phyloP scores from a whole-genome alignment of 2,888 invertebrate species.

The Serripes groenlandicus region DNA sequence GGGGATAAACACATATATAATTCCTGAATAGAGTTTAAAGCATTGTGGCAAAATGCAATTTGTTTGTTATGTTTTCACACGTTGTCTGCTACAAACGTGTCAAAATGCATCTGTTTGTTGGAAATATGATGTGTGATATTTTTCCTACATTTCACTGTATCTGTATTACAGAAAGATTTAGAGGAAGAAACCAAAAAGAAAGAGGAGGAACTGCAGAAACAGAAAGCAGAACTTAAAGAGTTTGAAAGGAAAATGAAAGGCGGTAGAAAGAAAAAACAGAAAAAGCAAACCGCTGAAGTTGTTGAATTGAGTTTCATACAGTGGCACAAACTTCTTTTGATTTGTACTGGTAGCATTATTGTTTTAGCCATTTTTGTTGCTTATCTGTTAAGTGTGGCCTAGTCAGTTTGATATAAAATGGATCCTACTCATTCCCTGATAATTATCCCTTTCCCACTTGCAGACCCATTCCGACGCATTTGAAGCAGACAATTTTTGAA shows the following conservation, averaged over 20 bases:
- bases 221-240: conserved; percentile 83
- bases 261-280: conserved; percentile 72
- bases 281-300: conserved; percentile 72
- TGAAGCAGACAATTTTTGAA: no score
- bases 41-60: no score
- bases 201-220: conserved; percentile 79
- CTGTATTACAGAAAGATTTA: conserved; percentile 77
- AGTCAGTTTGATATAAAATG: conserved; percentile 13
- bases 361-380: conserved; percentile 62
- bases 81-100: no score
- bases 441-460: no score
- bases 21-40: no score
- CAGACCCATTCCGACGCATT: no score
- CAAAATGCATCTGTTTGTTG: no score
- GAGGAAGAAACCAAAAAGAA: conserved; percentile 78
- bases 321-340: conserved; percentile 66
- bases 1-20: no score
- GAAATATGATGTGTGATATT: no score
- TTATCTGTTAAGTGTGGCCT: conserved; percentile 54
- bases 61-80: no score
- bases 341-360: conserved; percentile 49
- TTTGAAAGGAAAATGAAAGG: conserved; percentile 85
- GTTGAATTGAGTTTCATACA: conserved; percentile 71
- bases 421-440: no score
- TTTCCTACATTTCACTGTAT: no score